Evolutionary conservation across 2,797 vertebrate species (phyloP).

Genomic region (Manis pentadactyla): DNA sequence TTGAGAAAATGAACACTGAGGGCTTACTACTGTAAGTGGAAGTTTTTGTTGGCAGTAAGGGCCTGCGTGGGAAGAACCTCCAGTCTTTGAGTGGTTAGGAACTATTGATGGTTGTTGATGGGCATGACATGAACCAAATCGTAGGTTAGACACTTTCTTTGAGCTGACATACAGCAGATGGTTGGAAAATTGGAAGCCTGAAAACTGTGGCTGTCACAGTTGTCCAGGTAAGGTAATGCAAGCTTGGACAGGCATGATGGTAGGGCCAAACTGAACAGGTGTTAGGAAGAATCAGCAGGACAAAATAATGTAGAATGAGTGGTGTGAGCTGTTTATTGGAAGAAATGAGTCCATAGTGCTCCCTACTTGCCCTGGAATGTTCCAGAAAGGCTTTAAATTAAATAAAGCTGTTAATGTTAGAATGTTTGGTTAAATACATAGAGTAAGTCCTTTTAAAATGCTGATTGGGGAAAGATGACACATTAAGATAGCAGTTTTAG

Average conservation of each 20-base stretch:
- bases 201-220: neutral
- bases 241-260: neutral
- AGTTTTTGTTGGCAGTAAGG: neutral
- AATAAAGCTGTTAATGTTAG: neutral
- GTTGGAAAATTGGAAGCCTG: neutral
- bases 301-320: neutral
- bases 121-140: neutral
- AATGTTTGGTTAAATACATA: neutral
- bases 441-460: neutral
- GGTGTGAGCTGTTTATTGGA: neutral
- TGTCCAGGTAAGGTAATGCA: neutral
- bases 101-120: neutral
- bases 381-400: neutral
- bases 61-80: rapidly evolving
- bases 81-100: neutral
- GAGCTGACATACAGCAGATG: neutral
- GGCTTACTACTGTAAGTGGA: neutral
- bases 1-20: neutral
- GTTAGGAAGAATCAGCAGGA: neutral
- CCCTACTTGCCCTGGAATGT: neutral
- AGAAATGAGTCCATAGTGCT: neutral
- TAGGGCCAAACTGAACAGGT: neutral
- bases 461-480: neutral
- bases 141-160: neutral
- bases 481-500: neutral